phyloP scores from a whole-genome alignment of 2,113 vertebrate genomes.

The Syngnathus scovelli region DNA sequence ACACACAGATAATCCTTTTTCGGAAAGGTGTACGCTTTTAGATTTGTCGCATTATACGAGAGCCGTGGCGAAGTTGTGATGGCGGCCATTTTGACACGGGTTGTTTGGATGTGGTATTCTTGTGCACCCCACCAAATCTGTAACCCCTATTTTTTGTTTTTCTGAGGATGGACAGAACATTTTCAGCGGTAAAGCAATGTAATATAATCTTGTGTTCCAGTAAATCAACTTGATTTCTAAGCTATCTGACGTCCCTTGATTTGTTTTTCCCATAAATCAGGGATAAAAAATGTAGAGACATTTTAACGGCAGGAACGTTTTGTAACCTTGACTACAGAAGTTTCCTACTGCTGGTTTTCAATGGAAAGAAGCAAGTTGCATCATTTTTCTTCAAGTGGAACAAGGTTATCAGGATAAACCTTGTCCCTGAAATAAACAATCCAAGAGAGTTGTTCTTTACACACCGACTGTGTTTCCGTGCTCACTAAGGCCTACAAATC shows the following conservation, averaged over 20 bases:
- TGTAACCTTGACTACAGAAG: not conserved
- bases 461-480: not conserved
- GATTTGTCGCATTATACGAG: constrained; percentile 44
- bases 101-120: constrained; percentile 29
- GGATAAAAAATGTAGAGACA: not conserved
- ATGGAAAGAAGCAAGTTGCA: not conserved
- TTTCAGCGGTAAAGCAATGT: constrained; percentile 1
- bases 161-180: constrained; percentile 1
- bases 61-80: constrained; percentile 2
- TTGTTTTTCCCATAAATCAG: not conserved
- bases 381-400: not conserved
- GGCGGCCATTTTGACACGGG: constrained; percentile 51
- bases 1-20: constrained; percentile 51
- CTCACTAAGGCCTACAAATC: constrained; percentile 15
- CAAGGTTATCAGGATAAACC: not conserved
- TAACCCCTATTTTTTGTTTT: not conserved
- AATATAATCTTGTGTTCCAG: not conserved
- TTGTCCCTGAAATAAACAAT: not conserved
- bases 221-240: not conserved
- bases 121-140: constrained; percentile 3
- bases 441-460: not conserved
- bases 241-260: not conserved
- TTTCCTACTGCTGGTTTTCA: not conserved
- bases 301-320: not conserved
- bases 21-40: constrained; percentile 50